Evolutionary conservation across 2,797 vertebrate species (phyloP), one percentile per base, ranked within the genome.

Genomic region (Tokudaia tokunoshimensis): DNA sequence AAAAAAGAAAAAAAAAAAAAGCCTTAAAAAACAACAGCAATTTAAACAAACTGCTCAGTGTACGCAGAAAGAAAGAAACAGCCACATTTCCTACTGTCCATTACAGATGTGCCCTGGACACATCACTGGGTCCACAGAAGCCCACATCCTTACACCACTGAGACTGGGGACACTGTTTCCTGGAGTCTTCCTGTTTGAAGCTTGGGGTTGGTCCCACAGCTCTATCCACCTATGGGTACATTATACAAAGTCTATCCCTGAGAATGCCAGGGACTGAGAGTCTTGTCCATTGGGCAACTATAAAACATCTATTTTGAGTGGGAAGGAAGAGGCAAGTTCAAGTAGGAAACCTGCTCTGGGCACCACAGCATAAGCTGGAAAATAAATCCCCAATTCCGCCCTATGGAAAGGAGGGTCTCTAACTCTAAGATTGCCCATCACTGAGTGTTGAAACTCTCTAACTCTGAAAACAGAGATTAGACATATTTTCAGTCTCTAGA

Each of bases 11-110:
- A n/a, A n/a, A n/a, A n/a, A 6, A 85, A 34, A 85, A 67, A 22
- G 11, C 63, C 82, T 84, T 84, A 13, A 47, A 84, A 57, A 47
- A 13, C 61, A 65, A 29, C 26, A 65, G 41, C 61, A 84, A 65
- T 31, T 44, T 61, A 83, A 44, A 83, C 57, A 85, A 67, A 52
- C 41, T 82, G 15, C 14, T 74, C n/a, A 82, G 34, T n/a, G 81
- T 44, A 92, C 89, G 55, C 83, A 96, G 22, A 94, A 92, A 67
- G 29, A 94, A 57, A 74, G 7, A 22, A 92, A 57, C 44, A 12
- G 50, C 31, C 12, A 52, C 50, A 29, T 11, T 80, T 89, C n/a
- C 70, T 76, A 65, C 83, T 20, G 52, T 76, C 26, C 26, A 91
- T 26, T 89, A 78, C 47, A 78, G 44, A 78, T 37, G 1, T 61